Percentiles rank a stretch among this genome's conserved stretches.
Conservation (phyloP, 23 tunicate species). For the Diplosoma virens region DNA sequence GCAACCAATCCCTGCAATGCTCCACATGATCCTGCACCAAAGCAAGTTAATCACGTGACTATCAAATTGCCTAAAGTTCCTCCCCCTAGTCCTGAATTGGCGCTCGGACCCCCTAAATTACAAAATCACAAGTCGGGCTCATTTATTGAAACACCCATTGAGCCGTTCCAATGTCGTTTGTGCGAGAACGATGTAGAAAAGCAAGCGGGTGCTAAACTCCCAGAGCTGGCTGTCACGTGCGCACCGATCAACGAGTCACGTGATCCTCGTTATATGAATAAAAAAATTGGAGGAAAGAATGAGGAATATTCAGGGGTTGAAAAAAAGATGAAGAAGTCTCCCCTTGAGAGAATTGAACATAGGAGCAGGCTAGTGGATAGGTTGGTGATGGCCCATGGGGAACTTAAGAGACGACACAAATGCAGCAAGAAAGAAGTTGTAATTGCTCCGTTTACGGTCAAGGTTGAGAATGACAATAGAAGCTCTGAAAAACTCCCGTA, state of each 20-base stretch:
- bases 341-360: background rate
- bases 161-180: background rate
- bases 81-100: conserved; percentile 43
- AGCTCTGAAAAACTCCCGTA: background rate
- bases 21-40: background rate
- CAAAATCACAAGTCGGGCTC: background rate
- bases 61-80: conserved; percentile 42
- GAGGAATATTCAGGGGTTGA: background rate
- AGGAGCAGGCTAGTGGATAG: conserved; percentile 14
- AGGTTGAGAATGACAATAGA: conserved; percentile 22
- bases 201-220: background rate
- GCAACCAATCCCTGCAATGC: no score
- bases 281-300: no score
- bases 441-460: conserved; percentile 53
- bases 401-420: conserved; percentile 38
- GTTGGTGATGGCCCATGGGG: conserved; percentile 41
- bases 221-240: background rate
- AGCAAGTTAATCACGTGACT: conserved; percentile 24
- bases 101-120: background rate
- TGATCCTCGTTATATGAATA: no score
- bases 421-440: conserved; percentile 48
- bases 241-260: no score
- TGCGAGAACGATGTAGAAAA: background rate
- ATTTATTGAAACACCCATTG: background rate
- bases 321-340: background rate